Base-by-base conservation (phyloP, 2,888 invertebrate genomes). In the Tiphia femorata region DNA sequence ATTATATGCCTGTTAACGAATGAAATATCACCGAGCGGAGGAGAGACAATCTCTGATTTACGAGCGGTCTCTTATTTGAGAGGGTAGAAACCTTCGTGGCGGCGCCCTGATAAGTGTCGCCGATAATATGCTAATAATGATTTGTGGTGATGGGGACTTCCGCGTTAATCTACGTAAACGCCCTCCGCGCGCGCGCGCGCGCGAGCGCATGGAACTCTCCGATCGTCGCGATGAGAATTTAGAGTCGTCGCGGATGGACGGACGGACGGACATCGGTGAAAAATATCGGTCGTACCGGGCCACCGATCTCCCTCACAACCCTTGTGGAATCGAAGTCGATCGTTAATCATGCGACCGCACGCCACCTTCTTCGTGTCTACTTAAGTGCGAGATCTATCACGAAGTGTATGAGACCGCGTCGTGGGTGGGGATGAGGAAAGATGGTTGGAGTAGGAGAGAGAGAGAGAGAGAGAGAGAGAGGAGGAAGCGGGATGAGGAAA, bases 71-170 rank as follows among this genome's bases (percentile, higher is more conserved):
- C 66, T 70, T 71, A 73, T 72, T 70, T 64, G 68, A 73, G 61
- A 60, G 66, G 55, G 30, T 29, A 47, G 43, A 67, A 58, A 37
- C 43, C 43, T 64, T 52, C 55, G 54, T 57, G 64, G n/a, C 55
- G 50, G 60, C 66, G 64, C 63, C 62, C 67, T 66, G 78, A 79
- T 79, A 75, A 75, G 73, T 72, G 76, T 73, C 67, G 64, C 64
- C 71, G 77, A 79, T 79, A 78, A 79, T 79, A 79, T 79, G 78
- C 75, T 79, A 79, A 78, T 79, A 78, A 74, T 76, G 77, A 79
- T 79, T 79, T 76, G 68, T 75, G 67, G 58, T 64, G 69, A 75
- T 63, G 64, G 55, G 47, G 57, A 77, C 70, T 76, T 75, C 67
- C 67, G 73, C 67, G 63, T 73, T 73, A 72, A 76, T 75, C 72